Evolutionary conservation across 1,140 invertebrate genomes (phyloP).

Genomic region (Frieseomelitta varia): DNA sequence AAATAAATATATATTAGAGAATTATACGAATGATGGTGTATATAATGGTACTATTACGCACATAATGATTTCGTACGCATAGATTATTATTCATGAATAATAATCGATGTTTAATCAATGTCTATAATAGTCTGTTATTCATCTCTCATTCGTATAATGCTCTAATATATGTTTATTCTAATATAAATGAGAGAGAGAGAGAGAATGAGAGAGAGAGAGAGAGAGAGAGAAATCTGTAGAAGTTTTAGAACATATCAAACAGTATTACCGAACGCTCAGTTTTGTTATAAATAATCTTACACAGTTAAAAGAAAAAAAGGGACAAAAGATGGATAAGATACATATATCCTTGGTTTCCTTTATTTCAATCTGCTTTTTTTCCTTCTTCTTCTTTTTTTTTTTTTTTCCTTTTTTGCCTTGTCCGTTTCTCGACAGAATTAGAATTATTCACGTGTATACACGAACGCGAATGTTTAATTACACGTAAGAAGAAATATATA

Average conservation of each 20-base stretch:
- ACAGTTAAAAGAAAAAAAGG: slow-evolving; percentile 3
- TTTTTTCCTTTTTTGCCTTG: background rate
- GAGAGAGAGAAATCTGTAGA: slow-evolving; percentile 30
- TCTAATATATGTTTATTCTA: slow-evolving; percentile 38
- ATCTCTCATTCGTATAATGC: no score
- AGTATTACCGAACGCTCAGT: slow-evolving; percentile 80
- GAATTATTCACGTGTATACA: background rate
- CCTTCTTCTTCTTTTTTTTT: slow-evolving; percentile 46
- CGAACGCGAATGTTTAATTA: no score
- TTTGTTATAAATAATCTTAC: slow-evolving; percentile 71
- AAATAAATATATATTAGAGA: no score
- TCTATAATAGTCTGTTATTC: no score
- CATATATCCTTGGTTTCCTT: no score
- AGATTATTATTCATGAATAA: no score
- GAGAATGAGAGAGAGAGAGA: background rate
- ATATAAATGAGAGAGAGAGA: slow-evolving; percentile 59
- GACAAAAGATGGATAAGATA: background rate
- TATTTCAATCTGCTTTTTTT: slow-evolving; percentile 68
- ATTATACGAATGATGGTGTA: no score
- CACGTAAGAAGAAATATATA: slow-evolving; percentile 1
- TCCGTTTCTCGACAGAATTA: no score
- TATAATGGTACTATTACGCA: no score
- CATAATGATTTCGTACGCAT: no score
- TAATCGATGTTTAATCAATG: no score
- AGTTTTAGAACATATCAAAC: slow-evolving; percentile 80